These are phyloP conservation scores for Echinometra lucunter DNA, from an alignment of 53 echinoderm and acorn worm genomes.

Conservation along the genomic window DNA sequence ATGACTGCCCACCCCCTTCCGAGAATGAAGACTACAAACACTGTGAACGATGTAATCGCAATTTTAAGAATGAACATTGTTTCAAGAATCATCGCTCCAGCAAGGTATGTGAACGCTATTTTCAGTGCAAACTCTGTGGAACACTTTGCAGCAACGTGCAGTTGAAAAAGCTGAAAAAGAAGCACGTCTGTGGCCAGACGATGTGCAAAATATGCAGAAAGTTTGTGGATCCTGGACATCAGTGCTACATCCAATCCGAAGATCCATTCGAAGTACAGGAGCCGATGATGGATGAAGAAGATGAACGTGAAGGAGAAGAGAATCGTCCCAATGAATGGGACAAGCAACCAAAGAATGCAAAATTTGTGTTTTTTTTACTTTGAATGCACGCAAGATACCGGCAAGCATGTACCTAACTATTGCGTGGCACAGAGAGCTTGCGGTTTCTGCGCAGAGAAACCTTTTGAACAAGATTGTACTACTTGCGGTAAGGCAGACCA, in stretches of 20 bases:
- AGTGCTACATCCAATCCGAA: conserved; percentile 67
- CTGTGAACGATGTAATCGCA: conserved; percentile 72
- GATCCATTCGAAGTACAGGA: no score
- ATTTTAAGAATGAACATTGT: conserved; percentile 74
- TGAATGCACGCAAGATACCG: no score
- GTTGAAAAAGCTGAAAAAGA: neutral
- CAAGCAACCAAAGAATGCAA: no score
- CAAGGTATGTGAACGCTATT: neutral
- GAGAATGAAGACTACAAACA: conserved; percentile 3
- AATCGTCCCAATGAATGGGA: no score
- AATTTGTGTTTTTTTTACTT: no score
- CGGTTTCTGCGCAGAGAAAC: no score
- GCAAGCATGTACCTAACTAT: no score
- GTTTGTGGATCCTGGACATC: conserved; percentile 54
- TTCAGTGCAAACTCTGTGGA: conserved; percentile 19
- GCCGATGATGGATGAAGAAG: neutral
- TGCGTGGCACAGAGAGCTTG: no score
- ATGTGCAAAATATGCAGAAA: conserved; percentile 68
- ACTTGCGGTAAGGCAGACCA: no score
- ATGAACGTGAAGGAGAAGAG: neutral
- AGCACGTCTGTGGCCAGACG: conserved; percentile 67
- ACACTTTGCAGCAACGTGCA: conserved; percentile 39
- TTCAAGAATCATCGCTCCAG: conserved; percentile 56
- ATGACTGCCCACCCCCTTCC: conserved; percentile 47
- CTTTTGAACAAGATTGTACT: no score